Percentiles rank a stretch among this genome's conserved stretches.
Evolutionary conservation across 92 coral and sea anemone species (phyloP).

Genomic region (Muricea muricata): DNA sequence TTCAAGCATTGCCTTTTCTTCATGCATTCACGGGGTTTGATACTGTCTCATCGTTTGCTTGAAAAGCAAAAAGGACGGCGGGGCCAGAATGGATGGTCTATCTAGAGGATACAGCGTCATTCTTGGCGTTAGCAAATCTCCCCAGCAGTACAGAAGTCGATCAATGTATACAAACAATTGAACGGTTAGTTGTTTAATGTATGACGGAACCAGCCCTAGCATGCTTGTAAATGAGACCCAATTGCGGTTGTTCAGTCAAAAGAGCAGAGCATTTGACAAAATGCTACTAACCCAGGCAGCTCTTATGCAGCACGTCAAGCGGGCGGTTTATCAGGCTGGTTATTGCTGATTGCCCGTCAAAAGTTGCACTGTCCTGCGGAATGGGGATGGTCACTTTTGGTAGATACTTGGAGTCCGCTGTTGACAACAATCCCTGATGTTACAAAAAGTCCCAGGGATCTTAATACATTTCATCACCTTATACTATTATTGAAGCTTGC

Average conservation of each 20-base stretch:
- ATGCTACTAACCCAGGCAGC: slow-evolving; percentile 60
- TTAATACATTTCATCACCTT: too few species aligned
- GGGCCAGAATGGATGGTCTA: slow-evolving; percentile 39
- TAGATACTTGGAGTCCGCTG: background rate
- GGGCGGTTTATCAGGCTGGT: slow-evolving; percentile 63
- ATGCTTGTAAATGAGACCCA: slow-evolving; percentile 46
- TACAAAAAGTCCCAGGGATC: background rate
- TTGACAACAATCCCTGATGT: slow-evolving; percentile 15
- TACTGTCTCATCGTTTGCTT: slow-evolving; percentile 65
- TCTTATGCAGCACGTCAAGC: slow-evolving; percentile 60
- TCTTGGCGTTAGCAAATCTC: slow-evolving; percentile 17
- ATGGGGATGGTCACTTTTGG: background rate
- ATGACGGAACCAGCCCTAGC: slow-evolving; percentile 48
- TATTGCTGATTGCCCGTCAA: slow-evolving; percentile 42
- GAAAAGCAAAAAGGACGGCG: slow-evolving; percentile 56
- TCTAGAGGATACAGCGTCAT: slow-evolving; percentile 51
- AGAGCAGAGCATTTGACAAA: slow-evolving; percentile 33
- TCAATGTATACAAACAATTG: background rate
- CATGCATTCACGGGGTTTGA: slow-evolving; percentile 78
- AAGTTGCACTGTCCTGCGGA: slow-evolving; percentile 33
- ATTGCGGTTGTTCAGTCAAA: slow-evolving; percentile 28
- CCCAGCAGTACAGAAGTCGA: slow-evolving; percentile 14
- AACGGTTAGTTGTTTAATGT: slow-evolving; percentile 56
- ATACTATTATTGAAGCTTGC: too few species aligned
- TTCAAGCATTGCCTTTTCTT: slow-evolving; percentile 57